Evolutionary conservation across 2,888 invertebrate species (phyloP).

Genomic region (Fabriciana adippe): DNA sequence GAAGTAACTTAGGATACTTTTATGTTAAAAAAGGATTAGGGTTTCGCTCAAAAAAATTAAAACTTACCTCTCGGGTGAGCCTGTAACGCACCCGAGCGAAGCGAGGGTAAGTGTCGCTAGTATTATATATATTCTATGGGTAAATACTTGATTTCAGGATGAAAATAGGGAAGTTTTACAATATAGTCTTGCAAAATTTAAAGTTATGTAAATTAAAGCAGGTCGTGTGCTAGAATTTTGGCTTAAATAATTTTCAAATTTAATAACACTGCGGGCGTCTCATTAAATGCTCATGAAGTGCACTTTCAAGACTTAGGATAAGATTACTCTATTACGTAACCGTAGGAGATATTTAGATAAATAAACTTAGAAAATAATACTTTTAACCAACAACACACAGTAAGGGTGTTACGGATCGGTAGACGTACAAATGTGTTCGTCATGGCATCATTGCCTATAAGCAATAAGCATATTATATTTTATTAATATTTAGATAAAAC

Average conservation of each 20-base stretch:
- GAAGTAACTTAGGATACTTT: no score
- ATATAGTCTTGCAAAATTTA: conserved; percentile 5
- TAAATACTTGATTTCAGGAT: no score
- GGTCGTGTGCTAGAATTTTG: conserved; percentile 15
- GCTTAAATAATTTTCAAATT: conserved; percentile 20
- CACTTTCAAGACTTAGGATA: conserved; percentile 17
- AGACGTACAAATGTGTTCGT: no score
- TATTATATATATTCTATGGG: no score
- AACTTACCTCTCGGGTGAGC: no score
- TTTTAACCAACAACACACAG: neutral
- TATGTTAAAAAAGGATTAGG: no score
- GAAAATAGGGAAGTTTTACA: neutral
- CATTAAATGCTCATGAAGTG: conserved; percentile 18
- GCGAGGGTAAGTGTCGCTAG: no score
- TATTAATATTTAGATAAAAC: no score
- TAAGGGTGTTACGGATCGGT: neutral
- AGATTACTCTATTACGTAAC: neutral
- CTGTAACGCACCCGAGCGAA: no score
- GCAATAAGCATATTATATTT: no score
- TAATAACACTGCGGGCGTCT: conserved; percentile 18
- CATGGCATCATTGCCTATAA: no score
- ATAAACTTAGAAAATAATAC: neutral
- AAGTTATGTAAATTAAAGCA: conserved; percentile 1
- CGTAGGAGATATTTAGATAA: neutral
- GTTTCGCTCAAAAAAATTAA: no score